phyloP scores from a whole-genome alignment of 2,797 vertebrate genomes.

The Setipinna tenuifilis region DNA sequence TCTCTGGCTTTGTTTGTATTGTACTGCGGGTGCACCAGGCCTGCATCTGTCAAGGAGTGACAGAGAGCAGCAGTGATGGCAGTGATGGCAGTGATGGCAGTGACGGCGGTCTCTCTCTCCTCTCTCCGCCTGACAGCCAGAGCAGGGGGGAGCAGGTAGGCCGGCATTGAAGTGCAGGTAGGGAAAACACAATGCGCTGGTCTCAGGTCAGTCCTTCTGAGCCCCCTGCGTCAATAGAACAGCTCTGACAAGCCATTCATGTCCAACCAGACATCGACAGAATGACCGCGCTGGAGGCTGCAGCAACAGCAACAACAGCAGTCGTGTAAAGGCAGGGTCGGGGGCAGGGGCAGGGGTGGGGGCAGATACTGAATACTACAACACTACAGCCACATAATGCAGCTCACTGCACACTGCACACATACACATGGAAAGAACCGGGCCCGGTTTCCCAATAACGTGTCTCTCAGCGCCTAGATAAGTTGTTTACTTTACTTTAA shows the following conservation, averaged over 20 bases:
- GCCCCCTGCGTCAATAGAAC: not conserved
- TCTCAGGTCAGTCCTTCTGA: not conserved
- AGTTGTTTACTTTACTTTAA: no score
- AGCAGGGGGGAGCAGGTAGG: conserved; percentile 65
- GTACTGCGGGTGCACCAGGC: not conserved
- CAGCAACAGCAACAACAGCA: not conserved
- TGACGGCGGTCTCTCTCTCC: conserved; percentile 49
- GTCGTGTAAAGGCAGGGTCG: not conserved
- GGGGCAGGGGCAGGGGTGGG: not conserved
- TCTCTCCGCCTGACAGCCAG: conserved; percentile 46
- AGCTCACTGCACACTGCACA: not conserved
- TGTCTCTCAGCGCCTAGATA: no score
- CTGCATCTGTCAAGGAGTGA: conserved; percentile 35
- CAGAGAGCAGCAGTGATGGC: conserved; percentile 47
- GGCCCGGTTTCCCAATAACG: no score
- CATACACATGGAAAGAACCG: no score
- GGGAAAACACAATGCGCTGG: conserved; percentile 22
- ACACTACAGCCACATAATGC: not conserved
- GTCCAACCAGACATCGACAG: not conserved
- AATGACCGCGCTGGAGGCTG: not conserved
- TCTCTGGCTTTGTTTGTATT: not conserved
- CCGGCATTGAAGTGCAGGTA: conserved; percentile 64
- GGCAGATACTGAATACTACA: not conserved
- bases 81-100: conserved; percentile 44
- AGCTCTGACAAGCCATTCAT: conserved; percentile 1